Base-by-base conservation (phyloP, 2,888 invertebrate species). In the Eupithecia exiguata region DNA sequence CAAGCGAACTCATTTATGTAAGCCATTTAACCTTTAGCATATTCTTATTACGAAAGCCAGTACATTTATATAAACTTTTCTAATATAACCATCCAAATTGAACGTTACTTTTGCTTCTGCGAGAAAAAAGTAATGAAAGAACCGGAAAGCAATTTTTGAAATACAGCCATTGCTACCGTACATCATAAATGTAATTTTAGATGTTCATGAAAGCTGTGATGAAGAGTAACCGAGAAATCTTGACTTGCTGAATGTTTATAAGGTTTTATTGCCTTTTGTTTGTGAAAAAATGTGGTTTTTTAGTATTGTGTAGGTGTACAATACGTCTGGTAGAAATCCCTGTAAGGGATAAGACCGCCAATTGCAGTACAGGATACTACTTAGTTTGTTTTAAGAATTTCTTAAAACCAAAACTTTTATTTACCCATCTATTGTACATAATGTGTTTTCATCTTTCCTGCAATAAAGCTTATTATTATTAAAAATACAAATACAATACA, bases 71-170 rank as follows among this genome's bases (percentile, higher is more conserved):
- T 36, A 66, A 66, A 66, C 66, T 66, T 66, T 66, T 66, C 40
- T 66, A 66, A 66, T 66, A 66, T 66, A 66, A 18, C 66, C 72
- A 63, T 63, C 71, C 21, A 71, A 79, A 80, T 78, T 74, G 77
- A 73, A 78, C 74, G 74, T 77, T 80, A 75, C 75, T 77, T 80
- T 77, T 80, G 74, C 75, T 77, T 80, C 76, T 49, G 62, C 70
- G 67, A 78, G 76, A 77, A 75, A 78, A 73, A 78, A 77, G 74
- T 77, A 80, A 80, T 76, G 79, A 77, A 75, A n/a, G 38, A 69
- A 78, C 67, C 70, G 38, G 61, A 74, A 80, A 79, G 75, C 70
- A 79, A 80, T 80, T 80, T 79, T 79, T 78, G 68, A 77, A 77
- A 77, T 78, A 73, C 77, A 49, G 74, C 65, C 78, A 80, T 78